These are phyloP conservation scores for Cheilosia vulpina DNA, from an alignment of 2,888 invertebrate genomes.

Conservation along the genomic window DNA sequence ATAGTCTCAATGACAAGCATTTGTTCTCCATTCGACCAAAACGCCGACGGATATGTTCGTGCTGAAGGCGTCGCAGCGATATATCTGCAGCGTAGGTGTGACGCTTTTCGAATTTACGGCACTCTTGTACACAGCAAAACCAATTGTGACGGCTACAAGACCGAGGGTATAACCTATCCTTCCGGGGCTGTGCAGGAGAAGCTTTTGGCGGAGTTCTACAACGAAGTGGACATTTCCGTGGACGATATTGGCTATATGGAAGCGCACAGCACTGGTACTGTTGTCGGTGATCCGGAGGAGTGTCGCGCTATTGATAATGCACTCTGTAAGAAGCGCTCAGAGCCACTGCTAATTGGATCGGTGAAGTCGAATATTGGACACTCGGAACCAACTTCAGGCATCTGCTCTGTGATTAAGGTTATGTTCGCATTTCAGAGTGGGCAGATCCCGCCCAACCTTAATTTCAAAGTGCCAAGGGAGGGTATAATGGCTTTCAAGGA, in stretches of 20 bases:
- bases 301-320: constrained; percentile 90
- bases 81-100: constrained; percentile 88
- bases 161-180: constrained; percentile 87
- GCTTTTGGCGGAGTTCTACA: constrained; percentile 86
- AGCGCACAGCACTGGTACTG: constrained; percentile 91
- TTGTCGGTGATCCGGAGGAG: constrained; percentile 94
- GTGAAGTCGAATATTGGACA: constrained; percentile 96
- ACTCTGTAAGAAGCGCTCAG: constrained; percentile 88
- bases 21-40: constrained; percentile 94
- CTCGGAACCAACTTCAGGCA: constrained; percentile 91
- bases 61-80: constrained; percentile 89
- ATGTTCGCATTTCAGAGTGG: constrained; percentile 91
- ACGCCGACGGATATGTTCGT: constrained; percentile 90
- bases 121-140: constrained; percentile 89
- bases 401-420: constrained; percentile 91
- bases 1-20: constrained; percentile 91
- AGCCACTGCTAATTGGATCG: constrained; percentile 91
- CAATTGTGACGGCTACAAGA: constrained; percentile 89
- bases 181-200: constrained; percentile 86
- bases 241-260: constrained; percentile 89
- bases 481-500: constrained; percentile 86
- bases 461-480: constrained; percentile 87
- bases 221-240: constrained; percentile 88
- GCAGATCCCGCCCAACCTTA: constrained; percentile 91
- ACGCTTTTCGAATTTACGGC: constrained; percentile 87